A percentile compares a stretch with the other conserved stretches of the same genome.
Evolutionary conservation across 2,797 vertebrate species (phyloP).

Genomic region (Peromyscus eremicus): DNA sequence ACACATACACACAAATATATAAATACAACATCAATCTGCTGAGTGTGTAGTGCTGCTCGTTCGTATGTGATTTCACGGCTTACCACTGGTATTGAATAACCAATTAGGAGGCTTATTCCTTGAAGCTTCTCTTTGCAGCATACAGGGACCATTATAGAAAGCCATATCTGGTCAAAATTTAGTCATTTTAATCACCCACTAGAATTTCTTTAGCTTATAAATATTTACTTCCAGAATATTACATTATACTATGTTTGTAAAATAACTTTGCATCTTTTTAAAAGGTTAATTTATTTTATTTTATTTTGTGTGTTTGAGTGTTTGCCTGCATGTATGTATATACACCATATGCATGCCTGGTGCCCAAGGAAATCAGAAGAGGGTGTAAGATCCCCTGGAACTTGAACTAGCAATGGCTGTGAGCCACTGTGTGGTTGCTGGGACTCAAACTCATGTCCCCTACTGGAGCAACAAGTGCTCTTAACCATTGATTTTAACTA

Average conservation of each 20-base stretch:
- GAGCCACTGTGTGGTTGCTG: neutral
- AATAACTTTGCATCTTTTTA: slow-evolving; percentile 50
- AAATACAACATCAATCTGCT: neutral
- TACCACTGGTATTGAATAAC: neutral
- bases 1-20: neutral
- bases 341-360: neutral
- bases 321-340: neutral
- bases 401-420: neutral
- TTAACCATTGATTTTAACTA: neutral
- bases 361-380: neutral
- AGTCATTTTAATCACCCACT: slow-evolving; percentile 21
- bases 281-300: neutral
- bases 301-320: neutral
- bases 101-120: neutral
- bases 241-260: slow-evolving; percentile 48
- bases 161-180: neutral
- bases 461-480: neutral
- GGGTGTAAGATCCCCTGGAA: neutral
- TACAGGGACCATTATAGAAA: neutral
- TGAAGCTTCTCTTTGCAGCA: neutral
- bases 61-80: neutral
- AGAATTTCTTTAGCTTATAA: slow-evolving; percentile 57
- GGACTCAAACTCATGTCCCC: neutral
- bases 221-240: slow-evolving; percentile 53
- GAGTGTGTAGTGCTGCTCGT: neutral